These are phyloP conservation scores for Perca schrenkii DNA, from an alignment of 2,113 vertebrate species.

Conservation along the genomic window DNA sequence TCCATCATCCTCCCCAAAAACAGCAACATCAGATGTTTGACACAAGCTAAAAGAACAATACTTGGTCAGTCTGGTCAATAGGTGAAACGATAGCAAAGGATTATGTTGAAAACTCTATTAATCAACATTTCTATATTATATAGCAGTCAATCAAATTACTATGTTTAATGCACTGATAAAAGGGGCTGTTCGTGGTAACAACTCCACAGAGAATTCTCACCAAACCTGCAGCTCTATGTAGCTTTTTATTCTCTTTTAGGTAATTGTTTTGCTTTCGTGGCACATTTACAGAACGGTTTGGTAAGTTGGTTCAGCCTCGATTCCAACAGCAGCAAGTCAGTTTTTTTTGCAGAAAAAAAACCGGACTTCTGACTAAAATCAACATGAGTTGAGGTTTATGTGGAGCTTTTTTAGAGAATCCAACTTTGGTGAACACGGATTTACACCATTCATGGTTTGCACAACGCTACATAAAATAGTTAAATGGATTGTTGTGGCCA, in stretches of 20 bases:
- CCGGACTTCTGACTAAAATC: no score
- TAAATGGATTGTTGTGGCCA: no score
- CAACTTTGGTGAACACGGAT: no score
- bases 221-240: not conserved
- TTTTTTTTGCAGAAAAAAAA: no score
- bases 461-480: no score
- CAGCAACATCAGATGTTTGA: not conserved
- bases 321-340: no score
- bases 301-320: not conserved
- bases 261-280: slow-evolving; percentile 1
- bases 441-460: no score
- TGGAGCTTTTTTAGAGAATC: no score
- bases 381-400: no score
- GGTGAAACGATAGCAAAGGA: not conserved
- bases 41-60: not conserved
- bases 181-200: not conserved
- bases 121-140: not conserved
- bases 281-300: not conserved
- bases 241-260: not conserved
- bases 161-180: not conserved
- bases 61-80: not conserved
- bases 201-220: not conserved
- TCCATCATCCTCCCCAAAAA: not conserved
- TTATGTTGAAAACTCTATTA: not conserved
- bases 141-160: not conserved